A percentile compares a stretch with the other conserved stretches of the same genome.
These are phyloP conservation scores for Machimus atricapillus DNA, from an alignment of 2,888 invertebrate genomes.

Conservation along the genomic window DNA sequence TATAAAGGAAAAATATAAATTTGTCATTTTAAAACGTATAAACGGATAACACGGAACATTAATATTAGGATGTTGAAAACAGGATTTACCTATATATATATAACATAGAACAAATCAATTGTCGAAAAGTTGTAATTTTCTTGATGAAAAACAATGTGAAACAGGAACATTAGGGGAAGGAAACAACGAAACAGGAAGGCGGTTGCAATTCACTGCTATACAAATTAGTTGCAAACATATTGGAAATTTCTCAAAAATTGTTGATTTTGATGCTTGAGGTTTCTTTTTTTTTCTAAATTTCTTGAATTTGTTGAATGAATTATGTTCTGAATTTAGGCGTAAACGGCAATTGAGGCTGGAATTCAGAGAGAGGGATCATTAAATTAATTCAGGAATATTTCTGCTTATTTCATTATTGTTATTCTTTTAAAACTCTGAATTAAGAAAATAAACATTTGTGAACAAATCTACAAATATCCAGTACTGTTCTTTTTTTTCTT, in stretches of 20 bases:
- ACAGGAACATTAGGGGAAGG: slow-evolving; percentile 4
- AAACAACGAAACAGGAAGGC: not conserved
- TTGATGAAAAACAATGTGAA: not conserved
- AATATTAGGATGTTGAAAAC: not conserved
- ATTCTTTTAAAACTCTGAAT: slow-evolving; percentile 7
- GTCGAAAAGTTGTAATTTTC: not conserved
- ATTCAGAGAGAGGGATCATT: slow-evolving; percentile 41
- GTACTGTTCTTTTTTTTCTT: slow-evolving; percentile 16
- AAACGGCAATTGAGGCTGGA: slow-evolving; percentile 53
- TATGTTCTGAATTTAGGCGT: slow-evolving; percentile 50
- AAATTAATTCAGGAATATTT: slow-evolving; percentile 25
- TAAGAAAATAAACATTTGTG: slow-evolving; percentile 18
- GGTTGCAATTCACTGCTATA: not conserved
- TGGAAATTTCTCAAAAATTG: not conserved
- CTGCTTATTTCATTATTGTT: slow-evolving; percentile 32
- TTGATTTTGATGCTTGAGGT: not conserved
- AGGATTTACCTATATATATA: slow-evolving; percentile 15
- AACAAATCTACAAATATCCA: slow-evolving; percentile 31
- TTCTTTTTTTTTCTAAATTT: not conserved
- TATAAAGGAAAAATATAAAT: not conserved
- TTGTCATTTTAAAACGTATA: slow-evolving; percentile 17
- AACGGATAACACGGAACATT: not conserved
- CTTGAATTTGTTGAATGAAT: not conserved
- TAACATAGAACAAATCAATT: slow-evolving; percentile 12
- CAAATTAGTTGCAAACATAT: not conserved